A percentile compares a stretch with the other conserved stretches of the same genome.
Evolutionary conservation across 2,888 invertebrate species (phyloP).

Genomic region (Tetragonula carbonaria): DNA sequence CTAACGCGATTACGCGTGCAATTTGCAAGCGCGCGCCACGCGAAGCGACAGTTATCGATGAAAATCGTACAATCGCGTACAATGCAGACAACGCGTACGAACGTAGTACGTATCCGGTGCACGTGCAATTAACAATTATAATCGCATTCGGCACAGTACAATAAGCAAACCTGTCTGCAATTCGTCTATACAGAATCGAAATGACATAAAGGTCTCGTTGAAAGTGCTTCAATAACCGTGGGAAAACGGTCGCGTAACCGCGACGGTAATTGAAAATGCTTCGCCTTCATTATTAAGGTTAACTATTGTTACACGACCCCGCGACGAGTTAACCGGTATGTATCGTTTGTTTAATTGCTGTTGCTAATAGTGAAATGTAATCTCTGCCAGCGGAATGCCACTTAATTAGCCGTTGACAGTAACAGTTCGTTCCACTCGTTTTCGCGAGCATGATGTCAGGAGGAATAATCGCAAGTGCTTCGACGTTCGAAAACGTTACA

Average conservation of each 20-base stretch:
- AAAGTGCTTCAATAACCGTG: background rate
- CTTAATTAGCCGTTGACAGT: slow-evolving; percentile 3
- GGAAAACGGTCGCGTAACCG: background rate
- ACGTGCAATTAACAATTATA: slow-evolving; percentile 13
- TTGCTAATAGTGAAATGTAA: background rate
- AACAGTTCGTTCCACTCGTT: background rate
- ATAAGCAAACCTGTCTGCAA: background rate
- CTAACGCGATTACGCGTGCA: slow-evolving; percentile 30
- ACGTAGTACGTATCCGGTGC: background rate
- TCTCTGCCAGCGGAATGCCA: background rate
- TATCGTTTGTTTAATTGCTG: slow-evolving; percentile 7
- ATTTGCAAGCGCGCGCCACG: slow-evolving; percentile 17
- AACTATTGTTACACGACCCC: background rate
- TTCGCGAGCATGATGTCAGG: no score
- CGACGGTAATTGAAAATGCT: slow-evolving; percentile 20
- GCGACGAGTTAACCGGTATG: background rate
- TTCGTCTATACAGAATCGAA: slow-evolving; percentile 1
- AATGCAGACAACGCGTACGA: background rate
- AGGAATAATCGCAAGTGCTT: no score
- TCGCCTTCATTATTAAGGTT: background rate
- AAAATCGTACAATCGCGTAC: background rate
- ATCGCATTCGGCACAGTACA: slow-evolving; percentile 20
- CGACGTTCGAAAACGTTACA: no score
- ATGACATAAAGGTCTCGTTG: background rate
- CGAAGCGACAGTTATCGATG: slow-evolving; percentile 11